These are phyloP conservation scores for Calypte anna DNA, from an alignment of 2,113 vertebrate species.

Conservation along the genomic window DNA sequence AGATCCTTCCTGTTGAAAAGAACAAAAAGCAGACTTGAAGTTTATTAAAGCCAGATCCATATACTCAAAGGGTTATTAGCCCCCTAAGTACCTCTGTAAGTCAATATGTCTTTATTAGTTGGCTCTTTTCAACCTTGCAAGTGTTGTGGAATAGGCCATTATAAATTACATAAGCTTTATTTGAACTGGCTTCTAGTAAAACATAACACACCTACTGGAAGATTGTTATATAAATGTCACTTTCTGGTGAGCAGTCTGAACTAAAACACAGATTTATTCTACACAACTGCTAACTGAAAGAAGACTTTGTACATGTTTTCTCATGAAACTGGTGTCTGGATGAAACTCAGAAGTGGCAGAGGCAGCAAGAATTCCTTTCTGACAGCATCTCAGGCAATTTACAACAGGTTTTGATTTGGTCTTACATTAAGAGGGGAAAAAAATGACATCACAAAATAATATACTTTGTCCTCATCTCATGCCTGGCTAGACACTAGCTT, in stretches of 20 bases:
- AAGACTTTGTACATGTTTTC: not conserved
- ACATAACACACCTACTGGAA: conserved; percentile 1
- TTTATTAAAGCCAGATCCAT: conserved; percentile 53
- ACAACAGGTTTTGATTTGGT: not conserved
- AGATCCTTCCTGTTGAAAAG: conserved; percentile 16
- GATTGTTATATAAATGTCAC: conserved; percentile 36
- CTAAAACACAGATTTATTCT: not conserved
- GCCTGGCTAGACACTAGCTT: not conserved
- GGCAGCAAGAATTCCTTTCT: not conserved
- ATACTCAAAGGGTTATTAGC: conserved; percentile 10
- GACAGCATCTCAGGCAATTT: not conserved
- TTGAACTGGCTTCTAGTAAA: conserved; percentile 49
- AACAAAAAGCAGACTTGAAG: conserved; percentile 26
- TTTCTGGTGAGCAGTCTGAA: not conserved
- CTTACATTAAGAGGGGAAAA: not conserved
- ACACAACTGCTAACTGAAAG: not conserved
- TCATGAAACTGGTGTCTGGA: not conserved
- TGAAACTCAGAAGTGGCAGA: not conserved
- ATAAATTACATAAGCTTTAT: conserved; percentile 38
- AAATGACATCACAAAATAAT: not conserved
- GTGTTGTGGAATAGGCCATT: not conserved
- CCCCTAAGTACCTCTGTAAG: conserved; percentile 25
- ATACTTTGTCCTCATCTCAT: not conserved
- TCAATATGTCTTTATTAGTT: conserved; percentile 35
- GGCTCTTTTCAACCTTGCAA: conserved; percentile 37